Evolutionary conservation across 2,888 invertebrate genomes (phyloP).

Genomic region (Ligdia adustata): DNA sequence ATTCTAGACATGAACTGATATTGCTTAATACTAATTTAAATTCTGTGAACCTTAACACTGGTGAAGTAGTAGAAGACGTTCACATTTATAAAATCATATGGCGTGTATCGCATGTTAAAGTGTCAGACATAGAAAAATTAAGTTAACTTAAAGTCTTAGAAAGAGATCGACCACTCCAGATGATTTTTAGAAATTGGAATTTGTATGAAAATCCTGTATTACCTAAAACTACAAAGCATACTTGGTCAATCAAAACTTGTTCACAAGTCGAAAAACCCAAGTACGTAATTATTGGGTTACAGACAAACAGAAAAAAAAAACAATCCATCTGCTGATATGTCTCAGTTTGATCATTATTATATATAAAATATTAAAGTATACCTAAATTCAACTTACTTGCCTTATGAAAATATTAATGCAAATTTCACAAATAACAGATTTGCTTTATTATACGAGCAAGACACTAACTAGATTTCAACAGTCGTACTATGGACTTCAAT

Average conservation of each 20-base stretch:
- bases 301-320: slow-evolving; percentile 55
- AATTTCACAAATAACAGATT: too few relatives aligned
- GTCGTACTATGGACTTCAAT: slow-evolving; percentile 34
- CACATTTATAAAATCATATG: too few relatives aligned
- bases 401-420: slow-evolving; percentile 36
- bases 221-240: too few relatives aligned
- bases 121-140: slow-evolving; percentile 25
- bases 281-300: slow-evolving; percentile 54
- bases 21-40: slow-evolving; percentile 46
- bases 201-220: too few relatives aligned
- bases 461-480: slow-evolving; percentile 31
- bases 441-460: too few relatives aligned
- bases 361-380: slow-evolving; percentile 52
- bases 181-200: too few relatives aligned
- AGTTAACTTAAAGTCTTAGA: slow-evolving; percentile 15
- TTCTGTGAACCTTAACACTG: slow-evolving; percentile 27
- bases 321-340: slow-evolving; percentile 33
- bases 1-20: slow-evolving; percentile 57
- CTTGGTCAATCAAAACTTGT: slow-evolving; percentile 47
- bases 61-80: slow-evolving; percentile 14
- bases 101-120: too few relatives aligned
- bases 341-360: slow-evolving; percentile 36
- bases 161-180: too few relatives aligned
- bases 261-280: slow-evolving; percentile 52
- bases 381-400: slow-evolving; percentile 41